phyloP scores from a whole-genome alignment of 2,113 vertebrate genomes.

The Cyprinodon brontotheroides region DNA sequence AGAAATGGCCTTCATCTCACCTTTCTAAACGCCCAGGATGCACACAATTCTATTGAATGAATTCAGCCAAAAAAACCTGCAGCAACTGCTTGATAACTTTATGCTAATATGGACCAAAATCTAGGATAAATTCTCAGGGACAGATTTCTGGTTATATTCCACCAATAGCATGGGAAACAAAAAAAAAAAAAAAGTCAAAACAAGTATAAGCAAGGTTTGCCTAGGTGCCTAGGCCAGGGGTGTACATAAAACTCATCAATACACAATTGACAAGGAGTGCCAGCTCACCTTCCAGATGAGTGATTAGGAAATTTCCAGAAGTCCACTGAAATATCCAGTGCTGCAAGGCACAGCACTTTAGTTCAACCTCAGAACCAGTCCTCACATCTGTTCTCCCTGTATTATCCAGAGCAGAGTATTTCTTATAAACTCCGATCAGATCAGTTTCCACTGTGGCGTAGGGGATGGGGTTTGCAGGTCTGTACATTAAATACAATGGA shows the following conservation, averaged over 20 bases:
- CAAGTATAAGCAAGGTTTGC: background rate
- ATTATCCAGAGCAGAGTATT: slow-evolving; percentile 79
- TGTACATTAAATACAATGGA: slow-evolving; percentile 92
- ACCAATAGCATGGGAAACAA: background rate
- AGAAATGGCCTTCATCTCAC: background rate
- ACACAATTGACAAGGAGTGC: background rate
- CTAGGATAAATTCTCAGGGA: background rate
- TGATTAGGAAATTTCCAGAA: slow-evolving; percentile 92
- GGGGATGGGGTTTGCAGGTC: slow-evolving; percentile 91
- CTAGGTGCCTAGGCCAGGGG: no score
- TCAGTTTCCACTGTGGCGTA: slow-evolving; percentile 92
- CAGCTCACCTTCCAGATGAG: slow-evolving; percentile 87
- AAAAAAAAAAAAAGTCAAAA: background rate
- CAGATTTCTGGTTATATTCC: background rate
- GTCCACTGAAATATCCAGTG: slow-evolving; percentile 99
- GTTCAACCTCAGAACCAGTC: slow-evolving; percentile 77
- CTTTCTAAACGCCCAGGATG: background rate
- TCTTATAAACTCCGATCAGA: slow-evolving; percentile 80
- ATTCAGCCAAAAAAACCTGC: background rate
- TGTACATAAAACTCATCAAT: background rate
- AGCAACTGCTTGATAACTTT: background rate
- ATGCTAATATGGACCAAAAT: background rate
- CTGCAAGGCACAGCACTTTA: slow-evolving; percentile 93
- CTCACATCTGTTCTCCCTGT: slow-evolving; percentile 60
- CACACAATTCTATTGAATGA: background rate